These are phyloP conservation scores for Drosophila picticornis DNA, from an alignment of 2,888 invertebrate species.

Conservation along the genomic window DNA sequence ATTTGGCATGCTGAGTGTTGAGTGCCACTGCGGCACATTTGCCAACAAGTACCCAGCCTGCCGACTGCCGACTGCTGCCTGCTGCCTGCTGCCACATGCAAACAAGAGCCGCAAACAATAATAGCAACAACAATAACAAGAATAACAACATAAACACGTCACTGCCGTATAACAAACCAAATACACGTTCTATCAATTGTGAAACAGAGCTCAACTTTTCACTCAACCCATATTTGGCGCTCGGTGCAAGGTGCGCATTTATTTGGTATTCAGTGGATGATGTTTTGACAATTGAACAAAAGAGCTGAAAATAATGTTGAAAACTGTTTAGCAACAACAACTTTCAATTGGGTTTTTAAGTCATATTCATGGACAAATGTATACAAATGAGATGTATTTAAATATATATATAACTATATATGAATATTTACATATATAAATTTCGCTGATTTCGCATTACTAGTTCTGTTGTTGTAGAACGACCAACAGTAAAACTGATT, in stretches of 20 bases:
- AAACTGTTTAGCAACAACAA: background rate
- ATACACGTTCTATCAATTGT: slow-evolving; percentile 22
- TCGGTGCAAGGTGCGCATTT: background rate
- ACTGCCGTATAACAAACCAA: slow-evolving; percentile 20
- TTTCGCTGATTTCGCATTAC: background rate
- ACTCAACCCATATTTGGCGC: slow-evolving; percentile 14
- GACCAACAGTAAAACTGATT: background rate
- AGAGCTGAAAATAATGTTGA: background rate
- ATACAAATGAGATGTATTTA: background rate
- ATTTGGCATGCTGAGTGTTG: slow-evolving; percentile 70
- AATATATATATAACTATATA: too few species aligned
- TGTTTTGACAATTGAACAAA: background rate
- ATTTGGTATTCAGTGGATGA: background rate
- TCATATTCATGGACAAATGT: too few species aligned
- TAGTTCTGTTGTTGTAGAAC: background rate
- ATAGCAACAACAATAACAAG: slow-evolving; percentile 11
- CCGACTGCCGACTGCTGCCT: too few species aligned
- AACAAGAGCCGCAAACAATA: slow-evolving; percentile 48
- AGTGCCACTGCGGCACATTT: slow-evolving; percentile 62
- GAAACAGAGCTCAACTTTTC: slow-evolving; percentile 1
- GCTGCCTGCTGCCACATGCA: slow-evolving; percentile 48
- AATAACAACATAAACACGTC: slow-evolving; percentile 9
- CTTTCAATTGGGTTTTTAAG: background rate
- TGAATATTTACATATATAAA: background rate
- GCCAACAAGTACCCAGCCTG: slow-evolving; percentile 42